Conservation (phyloP, 2,797 vertebrate species). For the Borostomias antarcticus region DNA sequence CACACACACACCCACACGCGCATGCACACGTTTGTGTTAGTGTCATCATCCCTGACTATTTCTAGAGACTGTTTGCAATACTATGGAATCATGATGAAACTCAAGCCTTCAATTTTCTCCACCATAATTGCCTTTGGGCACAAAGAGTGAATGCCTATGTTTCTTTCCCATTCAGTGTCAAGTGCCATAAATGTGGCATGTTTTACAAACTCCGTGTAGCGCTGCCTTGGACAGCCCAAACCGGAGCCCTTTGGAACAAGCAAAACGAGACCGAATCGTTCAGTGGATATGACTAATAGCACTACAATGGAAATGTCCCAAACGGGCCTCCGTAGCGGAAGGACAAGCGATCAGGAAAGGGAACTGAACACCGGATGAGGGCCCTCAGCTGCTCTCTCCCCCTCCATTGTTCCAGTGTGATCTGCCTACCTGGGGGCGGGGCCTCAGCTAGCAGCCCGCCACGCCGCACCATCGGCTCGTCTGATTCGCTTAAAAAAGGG, state of each 20-base stretch:
- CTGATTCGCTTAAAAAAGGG: no score
- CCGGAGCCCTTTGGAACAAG: no score
- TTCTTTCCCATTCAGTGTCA: not conserved
- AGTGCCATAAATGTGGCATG: no score
- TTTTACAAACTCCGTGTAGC: no score
- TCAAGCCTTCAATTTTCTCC: constrained; percentile 51
- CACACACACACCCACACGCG: constrained; percentile 50
- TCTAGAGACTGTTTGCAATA: constrained; percentile 60
- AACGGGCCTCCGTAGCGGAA: not conserved
- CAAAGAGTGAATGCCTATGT: constrained; percentile 13
- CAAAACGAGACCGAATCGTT: no score
- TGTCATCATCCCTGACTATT: constrained; percentile 56
- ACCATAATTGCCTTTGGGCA: constrained; percentile 51
- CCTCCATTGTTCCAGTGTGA: not conserved
- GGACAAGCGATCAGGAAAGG: not conserved
- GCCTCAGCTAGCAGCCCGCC: no score
- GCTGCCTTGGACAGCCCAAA: no score
- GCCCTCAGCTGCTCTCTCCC: not conserved
- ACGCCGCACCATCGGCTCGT: no score
- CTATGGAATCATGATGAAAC: constrained; percentile 39
- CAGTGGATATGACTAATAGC: not conserved
- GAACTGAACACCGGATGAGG: not conserved
- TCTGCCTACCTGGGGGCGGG: no score
- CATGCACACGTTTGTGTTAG: constrained; percentile 67
- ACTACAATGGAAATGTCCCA: not conserved